These are phyloP conservation scores for Drosophila mojavensis DNA, from an alignment of 1,140 invertebrate species.

Conservation along the genomic window DNA sequence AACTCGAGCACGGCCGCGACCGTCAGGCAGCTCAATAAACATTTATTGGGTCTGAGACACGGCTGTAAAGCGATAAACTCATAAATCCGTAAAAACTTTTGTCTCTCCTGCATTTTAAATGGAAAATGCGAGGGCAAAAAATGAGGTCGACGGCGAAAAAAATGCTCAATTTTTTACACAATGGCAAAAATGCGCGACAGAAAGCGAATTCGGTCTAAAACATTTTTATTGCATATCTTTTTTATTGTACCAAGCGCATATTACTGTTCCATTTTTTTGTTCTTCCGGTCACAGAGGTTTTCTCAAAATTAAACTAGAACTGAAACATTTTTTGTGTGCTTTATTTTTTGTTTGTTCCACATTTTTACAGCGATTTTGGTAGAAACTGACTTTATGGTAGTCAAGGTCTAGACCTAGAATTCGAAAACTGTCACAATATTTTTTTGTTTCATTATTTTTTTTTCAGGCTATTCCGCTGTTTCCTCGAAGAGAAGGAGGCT, in stretches of 20 bases:
- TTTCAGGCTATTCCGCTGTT: constrained; percentile 28
- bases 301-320: constrained; percentile 79
- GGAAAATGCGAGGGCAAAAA: constrained; percentile 73
- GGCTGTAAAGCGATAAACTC: constrained; percentile 78
- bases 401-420: constrained; percentile 57
- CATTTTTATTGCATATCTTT: constrained; percentile 61
- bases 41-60: constrained; percentile 61
- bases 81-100: constrained; percentile 75
- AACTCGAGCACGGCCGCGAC: constrained; percentile 63
- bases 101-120: constrained; percentile 68
- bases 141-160: constrained; percentile 72
- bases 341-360: constrained; percentile 64
- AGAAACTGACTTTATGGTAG: constrained; percentile 71
- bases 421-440: constrained; percentile 64
- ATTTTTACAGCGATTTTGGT: constrained; percentile 62
- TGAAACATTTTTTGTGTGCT: constrained; percentile 74
- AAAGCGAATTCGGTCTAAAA: constrained; percentile 72
- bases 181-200: constrained; percentile 69
- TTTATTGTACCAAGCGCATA: constrained; percentile 69
- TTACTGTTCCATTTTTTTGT: constrained; percentile 75
- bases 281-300: constrained; percentile 53
- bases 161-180: constrained; percentile 81
- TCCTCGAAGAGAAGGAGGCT: constrained; percentile 52
- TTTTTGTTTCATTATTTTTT: constrained; percentile 34
- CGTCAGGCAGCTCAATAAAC: constrained; percentile 65